Conservation (phyloP, 2,888 invertebrate genomes). For the Leptinotarsa haldemani region DNA sequence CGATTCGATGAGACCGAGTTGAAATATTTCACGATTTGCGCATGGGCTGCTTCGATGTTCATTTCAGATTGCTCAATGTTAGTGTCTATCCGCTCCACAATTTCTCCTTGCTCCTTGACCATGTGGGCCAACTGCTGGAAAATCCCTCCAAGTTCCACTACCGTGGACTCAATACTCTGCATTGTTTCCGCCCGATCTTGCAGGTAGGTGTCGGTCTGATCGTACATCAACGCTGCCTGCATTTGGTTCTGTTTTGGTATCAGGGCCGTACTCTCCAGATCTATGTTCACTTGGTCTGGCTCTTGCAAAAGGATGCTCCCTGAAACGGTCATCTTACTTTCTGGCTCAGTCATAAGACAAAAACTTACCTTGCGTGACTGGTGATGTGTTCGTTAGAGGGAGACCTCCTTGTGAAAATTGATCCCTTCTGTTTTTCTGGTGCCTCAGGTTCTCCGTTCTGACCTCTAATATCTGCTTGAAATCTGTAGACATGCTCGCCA, state of each 20-base stretch:
- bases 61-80: constrained; percentile 95
- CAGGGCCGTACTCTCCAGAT: constrained; percentile 75
- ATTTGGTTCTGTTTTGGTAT: constrained; percentile 64
- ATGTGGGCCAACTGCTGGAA: constrained; percentile 96
- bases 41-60: constrained; percentile 98
- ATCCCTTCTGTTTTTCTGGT: constrained; percentile 92
- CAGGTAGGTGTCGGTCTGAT: constrained; percentile 90
- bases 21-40: constrained; percentile 97
- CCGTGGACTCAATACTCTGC: constrained; percentile 99
- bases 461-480: constrained; percentile 98
- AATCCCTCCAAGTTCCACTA: constrained; percentile 98
- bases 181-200: constrained; percentile 96
- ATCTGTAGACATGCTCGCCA: constrained; percentile 97
- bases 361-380: constrained; percentile 65
- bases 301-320: constrained; percentile 68
- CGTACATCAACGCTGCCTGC: constrained; percentile 81
- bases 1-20: constrained; percentile 96
- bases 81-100: constrained; percentile 96
- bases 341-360: background rate
- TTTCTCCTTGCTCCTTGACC: constrained; percentile 99
- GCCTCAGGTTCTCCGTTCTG: constrained; percentile 96
- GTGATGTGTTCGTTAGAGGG: constrained; percentile 67
- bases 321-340: constrained; percentile 42
- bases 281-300: constrained; percentile 83
- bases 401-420: constrained; percentile 84